Evolutionary conservation across 1,140 invertebrate genomes (phyloP), one percentile per base, ranked within the genome.

Genomic region (Zaprionus davidi): DNA sequence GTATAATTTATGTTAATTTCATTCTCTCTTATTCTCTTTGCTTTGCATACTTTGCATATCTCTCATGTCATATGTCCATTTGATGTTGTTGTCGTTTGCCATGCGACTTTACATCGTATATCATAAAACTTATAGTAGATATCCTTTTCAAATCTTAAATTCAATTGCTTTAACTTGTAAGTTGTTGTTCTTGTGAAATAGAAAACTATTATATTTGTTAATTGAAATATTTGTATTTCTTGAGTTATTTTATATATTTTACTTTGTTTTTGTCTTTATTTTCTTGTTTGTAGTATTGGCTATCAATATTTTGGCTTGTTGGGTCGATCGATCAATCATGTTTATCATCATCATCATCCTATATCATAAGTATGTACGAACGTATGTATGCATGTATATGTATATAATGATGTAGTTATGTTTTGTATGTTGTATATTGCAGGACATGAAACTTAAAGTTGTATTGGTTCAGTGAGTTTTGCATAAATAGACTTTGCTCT

Each of bases 261-360:
- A 77, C 71, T 22, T 69, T 62, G 73, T 78, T 68, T 58, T 51
- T 65, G 78, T 70, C 26, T 70, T 78, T 68, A 58, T 46, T 65
- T 84, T 70, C 26, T 67, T 44, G 44, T 67, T 80, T 72, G 60
- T 67, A 41, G 76, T 81, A 81, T 81, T 84, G 77, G 84, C 85
- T 88, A 88, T 81, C 85, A 88, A 88, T 88, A 88, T 72, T 86
- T 88, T 88, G 84, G 84, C 85, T 75, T 78, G 59, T 75, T 71
- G 83, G 74, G 44, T 83, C 66, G 66, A 83, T 83, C 73, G 79
- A 85, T 86, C 72, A 65, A 77, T 71, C 38, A 41, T 41, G 15
- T n/a, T 41, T 5, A 41, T n/a, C 15, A 15, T 41, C 26, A 38
- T 38, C 36, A 22, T 22, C 22, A 46, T 67, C 24, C 17, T 49